Conservation (phyloP, 2,888 invertebrate species). For the Brachyopa scutellaris region DNA sequence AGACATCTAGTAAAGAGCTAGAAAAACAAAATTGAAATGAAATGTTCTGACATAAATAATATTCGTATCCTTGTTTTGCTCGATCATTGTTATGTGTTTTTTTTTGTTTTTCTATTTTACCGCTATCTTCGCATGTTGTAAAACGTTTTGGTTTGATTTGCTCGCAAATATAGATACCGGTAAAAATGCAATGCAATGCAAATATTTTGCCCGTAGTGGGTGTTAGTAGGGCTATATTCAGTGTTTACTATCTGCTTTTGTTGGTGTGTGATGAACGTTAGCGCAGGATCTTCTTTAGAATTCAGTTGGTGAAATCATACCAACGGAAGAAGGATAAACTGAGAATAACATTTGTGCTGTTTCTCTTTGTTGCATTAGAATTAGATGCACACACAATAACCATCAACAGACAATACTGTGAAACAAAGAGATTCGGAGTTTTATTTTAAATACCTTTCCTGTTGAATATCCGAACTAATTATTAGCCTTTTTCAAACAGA, state of each 20-base stretch:
- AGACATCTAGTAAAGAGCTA: background rate
- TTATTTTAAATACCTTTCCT: too few relatives aligned
- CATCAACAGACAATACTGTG: background rate
- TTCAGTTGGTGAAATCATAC: background rate
- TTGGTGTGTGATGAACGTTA: background rate
- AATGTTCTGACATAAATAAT: constrained; percentile 6
- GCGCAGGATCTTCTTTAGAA: background rate
- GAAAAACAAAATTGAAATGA: background rate
- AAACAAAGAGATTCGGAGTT: too few relatives aligned
- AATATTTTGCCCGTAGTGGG: background rate
- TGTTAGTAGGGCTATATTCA: too few relatives aligned
- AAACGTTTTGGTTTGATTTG: background rate
- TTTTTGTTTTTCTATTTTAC: background rate
- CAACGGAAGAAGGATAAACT: background rate
- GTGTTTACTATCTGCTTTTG: background rate
- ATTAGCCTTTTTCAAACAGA: too few relatives aligned
- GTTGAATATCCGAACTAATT: too few relatives aligned
- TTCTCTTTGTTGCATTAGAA: background rate
- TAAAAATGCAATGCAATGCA: constrained; percentile 8
- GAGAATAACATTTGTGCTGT: background rate
- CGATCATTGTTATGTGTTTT: too few relatives aligned
- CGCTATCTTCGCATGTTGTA: constrained; percentile 1
- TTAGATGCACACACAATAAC: too few relatives aligned
- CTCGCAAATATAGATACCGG: background rate
- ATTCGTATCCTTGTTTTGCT: background rate